Conservation (phyloP, 23 tunicate species). For the Trididemnum clinides region DNA sequence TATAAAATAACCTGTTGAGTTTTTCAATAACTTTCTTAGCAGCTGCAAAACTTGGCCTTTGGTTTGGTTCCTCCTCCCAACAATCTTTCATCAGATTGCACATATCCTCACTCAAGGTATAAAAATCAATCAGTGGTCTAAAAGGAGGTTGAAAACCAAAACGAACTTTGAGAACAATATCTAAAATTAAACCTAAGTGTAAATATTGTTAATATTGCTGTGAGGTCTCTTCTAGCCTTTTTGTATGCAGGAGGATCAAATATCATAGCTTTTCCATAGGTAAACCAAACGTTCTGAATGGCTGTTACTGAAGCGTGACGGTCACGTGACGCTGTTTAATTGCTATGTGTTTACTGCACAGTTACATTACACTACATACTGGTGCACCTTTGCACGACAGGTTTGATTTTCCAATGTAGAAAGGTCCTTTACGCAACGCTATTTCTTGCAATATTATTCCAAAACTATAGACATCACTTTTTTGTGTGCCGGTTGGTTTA, state of each 20-base stretch:
- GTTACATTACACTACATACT: no score
- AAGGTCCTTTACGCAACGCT: constrained; percentile 88
- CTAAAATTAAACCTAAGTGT: no score
- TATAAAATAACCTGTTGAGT: constrained; percentile 79
- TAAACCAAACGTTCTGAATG: no score
- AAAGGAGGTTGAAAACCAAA: constrained; percentile 74
- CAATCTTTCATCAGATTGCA: constrained; percentile 66
- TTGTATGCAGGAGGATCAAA: no score
- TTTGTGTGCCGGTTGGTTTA: constrained; percentile 54
- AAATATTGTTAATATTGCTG: no score
- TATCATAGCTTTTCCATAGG: no score
- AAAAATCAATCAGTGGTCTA: constrained; percentile 69
- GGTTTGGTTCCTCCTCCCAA: constrained; percentile 92
- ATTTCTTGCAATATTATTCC: constrained; percentile 95
- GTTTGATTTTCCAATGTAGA: constrained; percentile 82
- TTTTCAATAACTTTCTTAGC: constrained; percentile 71
- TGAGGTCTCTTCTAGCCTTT: no score
- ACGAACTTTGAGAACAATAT: constrained; percentile 67
- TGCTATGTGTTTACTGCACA: no score
- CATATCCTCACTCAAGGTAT: constrained; percentile 67
- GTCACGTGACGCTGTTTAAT: no score
- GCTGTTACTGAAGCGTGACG: no score
- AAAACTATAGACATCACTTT: constrained; percentile 95
- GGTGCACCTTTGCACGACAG: constrained; percentile 71
- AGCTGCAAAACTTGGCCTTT: constrained; percentile 72